phyloP scores from a whole-genome alignment of 2,888 invertebrate species.

The Calephelis perditalis region DNA sequence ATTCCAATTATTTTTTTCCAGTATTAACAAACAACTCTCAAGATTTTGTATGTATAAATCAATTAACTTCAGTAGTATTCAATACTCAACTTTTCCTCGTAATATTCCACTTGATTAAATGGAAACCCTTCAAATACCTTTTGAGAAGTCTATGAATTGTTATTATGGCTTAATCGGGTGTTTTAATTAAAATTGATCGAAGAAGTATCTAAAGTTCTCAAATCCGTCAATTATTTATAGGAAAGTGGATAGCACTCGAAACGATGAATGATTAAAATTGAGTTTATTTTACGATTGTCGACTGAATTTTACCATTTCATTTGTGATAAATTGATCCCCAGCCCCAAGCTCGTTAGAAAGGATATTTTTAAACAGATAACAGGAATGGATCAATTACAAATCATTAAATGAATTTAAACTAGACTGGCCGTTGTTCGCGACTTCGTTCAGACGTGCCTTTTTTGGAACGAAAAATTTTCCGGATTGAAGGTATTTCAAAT shows the following conservation, averaged over 20 bases:
- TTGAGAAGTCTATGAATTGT: conserved; percentile 7
- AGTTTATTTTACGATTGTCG: conserved; percentile 34
- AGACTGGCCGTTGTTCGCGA: too few relatives aligned
- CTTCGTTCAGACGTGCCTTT: too few relatives aligned
- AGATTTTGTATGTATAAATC: too few relatives aligned
- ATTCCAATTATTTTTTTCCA: too few relatives aligned
- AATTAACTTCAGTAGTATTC: neutral
- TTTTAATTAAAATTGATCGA: conserved; percentile 20
- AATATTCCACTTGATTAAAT: conserved; percentile 8
- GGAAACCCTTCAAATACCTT: conserved; percentile 7
- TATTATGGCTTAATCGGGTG: conserved; percentile 10
- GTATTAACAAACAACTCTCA: too few relatives aligned
- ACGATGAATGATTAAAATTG: conserved; percentile 44
- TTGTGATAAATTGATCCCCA: conserved; percentile 44
- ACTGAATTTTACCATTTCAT: conserved; percentile 41
- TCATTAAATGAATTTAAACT: neutral
- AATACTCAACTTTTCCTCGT: neutral
- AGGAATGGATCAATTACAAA: conserved; percentile 18
- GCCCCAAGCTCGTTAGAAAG: conserved; percentile 33
- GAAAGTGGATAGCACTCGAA: conserved; percentile 40
- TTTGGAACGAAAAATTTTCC: too few relatives aligned
- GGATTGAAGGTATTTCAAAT: too few relatives aligned
- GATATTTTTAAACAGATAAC: conserved; percentile 39
- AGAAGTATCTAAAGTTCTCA: conserved; percentile 19
- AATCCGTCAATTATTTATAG: conserved; percentile 21